Evolutionary conservation across 2,797 vertebrate genomes (phyloP).

Genomic region (Oreonectes daqikongensis): DNA sequence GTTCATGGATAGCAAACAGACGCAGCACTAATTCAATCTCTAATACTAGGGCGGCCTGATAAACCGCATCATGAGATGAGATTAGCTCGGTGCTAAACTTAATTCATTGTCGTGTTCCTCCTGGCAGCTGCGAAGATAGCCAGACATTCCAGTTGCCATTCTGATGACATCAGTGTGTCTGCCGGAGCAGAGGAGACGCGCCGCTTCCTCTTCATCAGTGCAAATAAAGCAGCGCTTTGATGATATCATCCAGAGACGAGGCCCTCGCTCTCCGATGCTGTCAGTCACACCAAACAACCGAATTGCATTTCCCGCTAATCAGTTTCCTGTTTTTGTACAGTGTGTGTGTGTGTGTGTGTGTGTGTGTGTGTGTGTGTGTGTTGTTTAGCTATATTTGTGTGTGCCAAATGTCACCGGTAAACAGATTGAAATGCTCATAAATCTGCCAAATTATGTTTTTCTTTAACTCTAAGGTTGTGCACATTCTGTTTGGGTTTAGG

Average conservation of each 20-base stretch:
- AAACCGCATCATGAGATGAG: conserved; percentile 60
- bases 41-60: conserved; percentile 21
- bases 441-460: no score
- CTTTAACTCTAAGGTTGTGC: conserved; percentile 10
- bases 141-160: conserved; percentile 69
- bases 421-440: no score
- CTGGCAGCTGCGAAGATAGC: conserved; percentile 59
- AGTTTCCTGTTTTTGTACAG: conserved; percentile 68
- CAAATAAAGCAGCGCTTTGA: conserved; percentile 77
- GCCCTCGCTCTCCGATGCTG: conserved; percentile 62
- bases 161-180: conserved; percentile 72
- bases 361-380: conserved; percentile 35
- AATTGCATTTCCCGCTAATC: conserved; percentile 75
- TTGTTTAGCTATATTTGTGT: neutral
- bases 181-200: conserved; percentile 56
- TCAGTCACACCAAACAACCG: conserved; percentile 67
- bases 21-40: neutral
- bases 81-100: conserved; percentile 59
- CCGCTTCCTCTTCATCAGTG: conserved; percentile 73
- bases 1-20: neutral
- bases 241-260: conserved; percentile 71
- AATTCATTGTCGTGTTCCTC: conserved; percentile 54
- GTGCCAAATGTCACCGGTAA: no score
- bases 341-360: conserved; percentile 13
- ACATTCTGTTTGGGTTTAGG: neutral